Conservation (phyloP, 2,888 invertebrate species). For the Chironomus riparius region DNA sequence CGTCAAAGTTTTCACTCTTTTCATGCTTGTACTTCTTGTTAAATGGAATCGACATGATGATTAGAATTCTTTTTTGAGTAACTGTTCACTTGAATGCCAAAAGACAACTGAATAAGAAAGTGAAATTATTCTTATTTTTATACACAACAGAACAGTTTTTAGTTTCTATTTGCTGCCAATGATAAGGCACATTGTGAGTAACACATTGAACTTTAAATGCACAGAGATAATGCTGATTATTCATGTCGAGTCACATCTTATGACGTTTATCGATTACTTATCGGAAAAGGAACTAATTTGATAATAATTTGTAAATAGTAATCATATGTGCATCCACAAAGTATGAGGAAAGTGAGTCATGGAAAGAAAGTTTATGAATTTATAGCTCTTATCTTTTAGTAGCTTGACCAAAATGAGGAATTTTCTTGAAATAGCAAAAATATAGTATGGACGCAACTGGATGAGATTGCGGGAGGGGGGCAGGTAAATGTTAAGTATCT, state of each 20-base stretch:
- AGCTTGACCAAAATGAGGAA: too few species aligned
- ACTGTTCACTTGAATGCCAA: neutral
- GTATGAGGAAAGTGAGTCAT: too few species aligned
- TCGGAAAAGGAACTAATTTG: too few species aligned
- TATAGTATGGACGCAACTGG: too few species aligned
- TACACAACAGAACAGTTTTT: neutral
- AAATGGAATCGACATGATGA: slow-evolving; percentile 8
- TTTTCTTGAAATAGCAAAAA: too few species aligned
- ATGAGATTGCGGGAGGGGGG: too few species aligned
- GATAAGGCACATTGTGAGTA: neutral
- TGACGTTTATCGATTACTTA: neutral
- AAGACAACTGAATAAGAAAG: neutral
- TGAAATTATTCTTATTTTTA: neutral
- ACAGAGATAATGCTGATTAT: neutral
- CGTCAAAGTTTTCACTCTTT: slow-evolving; percentile 68
- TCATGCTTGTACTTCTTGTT: slow-evolving; percentile 66
- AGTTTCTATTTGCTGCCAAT: neutral
- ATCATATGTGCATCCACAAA: too few species aligned
- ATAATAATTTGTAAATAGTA: too few species aligned
- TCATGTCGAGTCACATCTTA: neutral
- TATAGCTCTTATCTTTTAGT: too few species aligned
- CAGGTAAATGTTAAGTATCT: too few species aligned
- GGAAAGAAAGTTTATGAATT: too few species aligned
- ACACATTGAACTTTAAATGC: neutral
- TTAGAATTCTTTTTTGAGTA: neutral